Percentiles rank a stretch among this genome's conserved stretches.
Evolutionary conservation across 2,797 vertebrate species (phyloP).

Genomic region (Microchirus variegatus): DNA sequence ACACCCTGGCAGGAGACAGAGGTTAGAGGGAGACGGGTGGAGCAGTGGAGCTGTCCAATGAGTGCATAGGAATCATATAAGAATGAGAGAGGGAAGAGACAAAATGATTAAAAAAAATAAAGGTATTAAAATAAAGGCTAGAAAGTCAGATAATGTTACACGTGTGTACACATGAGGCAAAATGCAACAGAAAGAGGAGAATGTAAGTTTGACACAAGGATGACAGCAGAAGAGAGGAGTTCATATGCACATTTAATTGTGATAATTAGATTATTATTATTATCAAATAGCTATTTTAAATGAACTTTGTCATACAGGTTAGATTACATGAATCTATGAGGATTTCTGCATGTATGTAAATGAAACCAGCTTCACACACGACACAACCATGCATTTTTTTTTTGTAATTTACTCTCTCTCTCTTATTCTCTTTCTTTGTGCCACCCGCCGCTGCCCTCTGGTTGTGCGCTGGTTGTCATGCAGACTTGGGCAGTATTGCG

Average conservation of each 20-base stretch:
- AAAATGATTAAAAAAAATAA: slow-evolving; percentile 34
- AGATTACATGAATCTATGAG: no score
- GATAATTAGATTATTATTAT: no score
- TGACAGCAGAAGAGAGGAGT: no score
- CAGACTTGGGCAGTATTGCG: slow-evolving; percentile 75
- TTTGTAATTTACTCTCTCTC: slow-evolving; percentile 37
- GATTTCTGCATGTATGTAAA: neutral
- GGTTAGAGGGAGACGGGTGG: slow-evolving; percentile 32
- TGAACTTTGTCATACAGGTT: no score
- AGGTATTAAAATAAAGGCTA: slow-evolving; percentile 21
- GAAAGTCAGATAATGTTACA: neutral
- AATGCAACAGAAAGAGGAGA: no score
- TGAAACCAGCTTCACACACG: neutral
- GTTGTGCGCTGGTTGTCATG: slow-evolving; percentile 76
- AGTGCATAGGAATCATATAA: slow-evolving; percentile 21
- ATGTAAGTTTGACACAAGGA: no score
- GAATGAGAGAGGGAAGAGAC: slow-evolving; percentile 1
- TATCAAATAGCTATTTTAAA: no score
- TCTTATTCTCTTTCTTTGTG: slow-evolving; percentile 46
- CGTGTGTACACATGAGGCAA: no score
- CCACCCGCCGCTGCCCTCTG: slow-evolving; percentile 72
- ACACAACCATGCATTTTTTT: neutral
- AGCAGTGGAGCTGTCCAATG: slow-evolving; percentile 30
- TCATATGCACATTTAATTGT: no score
- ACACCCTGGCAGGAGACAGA: slow-evolving; percentile 75